Conservation (phyloP, 2,888 invertebrate species). For the Tetragonisca angustula region DNA sequence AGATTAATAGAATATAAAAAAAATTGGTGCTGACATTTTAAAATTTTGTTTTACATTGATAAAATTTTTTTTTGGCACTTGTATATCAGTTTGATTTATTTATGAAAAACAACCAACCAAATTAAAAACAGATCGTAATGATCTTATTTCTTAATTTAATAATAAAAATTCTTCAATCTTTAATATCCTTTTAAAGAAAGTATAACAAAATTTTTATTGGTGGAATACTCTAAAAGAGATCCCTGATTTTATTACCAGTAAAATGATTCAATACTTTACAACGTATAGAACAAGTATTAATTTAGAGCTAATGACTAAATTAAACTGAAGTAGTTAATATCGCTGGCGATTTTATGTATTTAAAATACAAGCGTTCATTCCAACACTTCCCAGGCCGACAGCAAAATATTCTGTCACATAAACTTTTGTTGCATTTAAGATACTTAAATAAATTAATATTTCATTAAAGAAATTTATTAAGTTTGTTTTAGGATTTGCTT, state of each 20-base stretch:
- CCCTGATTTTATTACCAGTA: constrained; percentile 62
- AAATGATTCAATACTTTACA: constrained; percentile 61
- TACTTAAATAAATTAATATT: constrained; percentile 75
- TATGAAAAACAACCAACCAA: constrained; percentile 5
- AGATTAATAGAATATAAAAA: not conserved
- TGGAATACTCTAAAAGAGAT: constrained; percentile 37
- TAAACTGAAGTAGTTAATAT: constrained; percentile 75
- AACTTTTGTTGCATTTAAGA: constrained; percentile 78
- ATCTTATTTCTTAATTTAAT: constrained; percentile 2
- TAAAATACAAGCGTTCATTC: constrained; percentile 79
- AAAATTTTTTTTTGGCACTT: constrained; percentile 4
- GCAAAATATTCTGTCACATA: constrained; percentile 67
- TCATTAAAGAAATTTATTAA: constrained; percentile 57
- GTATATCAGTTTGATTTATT: constrained; percentile 9
- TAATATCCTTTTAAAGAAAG: constrained; percentile 37
- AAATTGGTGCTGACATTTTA: not conserved
- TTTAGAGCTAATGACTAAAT: constrained; percentile 73
- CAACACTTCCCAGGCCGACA: constrained; percentile 72
- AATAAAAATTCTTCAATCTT: constrained; percentile 51
- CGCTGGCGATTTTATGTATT: constrained; percentile 82
- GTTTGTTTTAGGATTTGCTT: constrained; percentile 53
- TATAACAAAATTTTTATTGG: constrained; percentile 53
- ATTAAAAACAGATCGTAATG: not conserved
- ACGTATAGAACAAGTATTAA: constrained; percentile 60
- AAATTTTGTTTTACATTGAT: not conserved